Evolutionary conservation across 2,888 invertebrate genomes (phyloP), one percentile per base, ranked within the genome.

Genomic region (Lottia scabra): DNA sequence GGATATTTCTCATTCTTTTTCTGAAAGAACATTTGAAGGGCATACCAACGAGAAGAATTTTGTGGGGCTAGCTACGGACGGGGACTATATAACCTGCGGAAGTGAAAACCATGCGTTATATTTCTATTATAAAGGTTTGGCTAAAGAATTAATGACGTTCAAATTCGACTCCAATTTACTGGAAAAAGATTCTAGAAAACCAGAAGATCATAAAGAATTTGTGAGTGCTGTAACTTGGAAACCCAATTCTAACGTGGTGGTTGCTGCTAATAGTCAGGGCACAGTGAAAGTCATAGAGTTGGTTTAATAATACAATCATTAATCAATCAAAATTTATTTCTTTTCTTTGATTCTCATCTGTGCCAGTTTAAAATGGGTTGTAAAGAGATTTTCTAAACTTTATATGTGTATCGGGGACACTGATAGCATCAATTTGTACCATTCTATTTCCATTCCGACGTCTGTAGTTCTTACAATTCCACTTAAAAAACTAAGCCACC

Each of bases 11-110:
- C 85, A 84, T 66, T 82, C 94, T 94, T 92, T 94, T 78, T 95
- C 95, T 89, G 91, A 95, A 72, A 92, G 96, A 30, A 96, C 96
- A 0, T 96, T 97, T 90, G 93, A 94, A 19, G 97, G 97, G 0
- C 97, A 98, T 90, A 93, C 94, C 8, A 98, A 98, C 89, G 97
- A 97, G 90, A 97, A 97, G 90, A 97, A 97, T 90, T 98, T 98
- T 90, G 97, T 98, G 2, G 97, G 97, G 0, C 91, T 98, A 66
- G 96, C 97, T 0, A 96, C 96, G 0, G 95, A 97, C 87, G 95
- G 95, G 1, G 94, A 96, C 90, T 97, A 96, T 89, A 93, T 98
- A 43, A 96, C 96, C 0, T 97, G 97, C 90, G 97, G 97, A 26
- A 97, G 96, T 3, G 97, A 98, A 90, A 97, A 97, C 88, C 98